These are phyloP conservation scores for Drosophila arawakana DNA, from an alignment of 1,140 invertebrate species.

Conservation along the genomic window DNA sequence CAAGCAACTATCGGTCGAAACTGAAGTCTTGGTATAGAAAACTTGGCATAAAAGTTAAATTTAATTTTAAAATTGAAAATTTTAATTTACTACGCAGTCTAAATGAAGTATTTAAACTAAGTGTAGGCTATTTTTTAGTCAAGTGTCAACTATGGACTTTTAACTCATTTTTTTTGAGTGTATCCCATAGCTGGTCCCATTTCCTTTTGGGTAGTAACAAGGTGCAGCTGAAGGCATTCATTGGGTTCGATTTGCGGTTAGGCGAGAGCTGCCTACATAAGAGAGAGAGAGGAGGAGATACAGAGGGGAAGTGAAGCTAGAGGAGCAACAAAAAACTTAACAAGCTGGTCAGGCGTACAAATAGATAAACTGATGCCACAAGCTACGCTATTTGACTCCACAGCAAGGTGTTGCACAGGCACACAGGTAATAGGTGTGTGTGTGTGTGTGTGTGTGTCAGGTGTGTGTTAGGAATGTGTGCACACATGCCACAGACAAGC, in stretches of 20 bases:
- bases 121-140: too few relatives aligned
- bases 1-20: too few relatives aligned
- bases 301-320: not conserved
- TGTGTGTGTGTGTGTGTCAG: not conserved
- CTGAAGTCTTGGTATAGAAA: too few relatives aligned
- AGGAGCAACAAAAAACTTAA: conserved; percentile 52
- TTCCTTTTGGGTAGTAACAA: not conserved
- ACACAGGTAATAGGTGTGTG: conserved; percentile 7
- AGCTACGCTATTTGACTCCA: conserved; percentile 70
- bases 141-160: too few relatives aligned
- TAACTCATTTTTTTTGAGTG: too few relatives aligned
- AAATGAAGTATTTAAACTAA: too few relatives aligned
- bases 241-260: conserved; percentile 54
- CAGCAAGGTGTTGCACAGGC: conserved; percentile 30
- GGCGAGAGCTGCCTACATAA: not conserved
- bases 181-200: too few relatives aligned
- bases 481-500: conserved; percentile 48
- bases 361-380: conserved; percentile 72
- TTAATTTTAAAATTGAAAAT: too few relatives aligned
- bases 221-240: conserved; percentile 33
- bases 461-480: not conserved
- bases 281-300: not conserved
- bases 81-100: too few relatives aligned
- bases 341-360: conserved; percentile 67
- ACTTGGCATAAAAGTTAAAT: too few relatives aligned